Percentiles rank a stretch among this genome's conserved stretches.
Evolutionary conservation across 2,113 vertebrate species (phyloP).

Genomic region (Canis aureus): DNA sequence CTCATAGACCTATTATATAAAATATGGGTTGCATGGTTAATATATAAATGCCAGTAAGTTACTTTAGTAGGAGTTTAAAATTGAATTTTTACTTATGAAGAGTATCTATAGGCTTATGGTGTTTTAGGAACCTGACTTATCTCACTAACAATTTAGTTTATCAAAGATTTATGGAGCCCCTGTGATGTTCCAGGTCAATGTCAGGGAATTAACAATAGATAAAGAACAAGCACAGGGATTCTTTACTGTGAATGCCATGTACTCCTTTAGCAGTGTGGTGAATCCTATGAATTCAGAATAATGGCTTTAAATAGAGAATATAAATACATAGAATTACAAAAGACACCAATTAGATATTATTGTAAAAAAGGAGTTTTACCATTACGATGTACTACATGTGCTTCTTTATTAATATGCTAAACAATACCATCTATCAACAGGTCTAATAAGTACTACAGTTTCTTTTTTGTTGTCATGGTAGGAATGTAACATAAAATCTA

Average conservation of each 20-base stretch:
- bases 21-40: not conserved
- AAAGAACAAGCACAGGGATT: not conserved
- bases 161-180: not conserved
- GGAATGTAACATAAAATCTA: not conserved
- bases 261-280: not conserved
- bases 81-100: not conserved
- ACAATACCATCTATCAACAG: not conserved
- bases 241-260: not conserved
- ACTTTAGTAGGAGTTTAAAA: not conserved
- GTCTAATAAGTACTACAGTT: not conserved
- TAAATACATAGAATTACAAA: not conserved
- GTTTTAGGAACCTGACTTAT: not conserved
- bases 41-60: not conserved
- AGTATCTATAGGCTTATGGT: not conserved
- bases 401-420: not conserved
- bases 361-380: not conserved
- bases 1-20: not conserved
- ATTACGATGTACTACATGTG: not conserved
- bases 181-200: not conserved
- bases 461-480: not conserved
- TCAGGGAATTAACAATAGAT: not conserved
- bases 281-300: not conserved
- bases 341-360: not conserved
- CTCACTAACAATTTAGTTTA: not conserved
- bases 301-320: not conserved